phyloP scores from a whole-genome alignment of 2,797 vertebrate species.

The Scarus forsteni region DNA sequence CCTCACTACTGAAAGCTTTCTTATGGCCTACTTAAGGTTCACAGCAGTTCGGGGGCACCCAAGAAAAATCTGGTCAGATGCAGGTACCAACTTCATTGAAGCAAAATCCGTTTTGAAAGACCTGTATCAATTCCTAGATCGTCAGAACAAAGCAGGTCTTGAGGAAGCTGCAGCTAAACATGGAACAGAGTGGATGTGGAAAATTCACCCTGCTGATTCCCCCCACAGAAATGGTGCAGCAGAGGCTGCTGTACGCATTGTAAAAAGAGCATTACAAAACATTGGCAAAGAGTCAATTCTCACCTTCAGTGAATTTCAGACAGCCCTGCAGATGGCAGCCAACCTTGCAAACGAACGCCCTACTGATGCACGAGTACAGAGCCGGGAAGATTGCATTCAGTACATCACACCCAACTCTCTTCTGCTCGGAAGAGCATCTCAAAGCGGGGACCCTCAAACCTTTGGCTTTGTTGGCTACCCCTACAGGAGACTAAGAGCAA shows the following conservation, averaged over 20 bases:
- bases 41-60: too few species aligned
- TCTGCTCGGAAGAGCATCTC: too few species aligned
- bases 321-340: neutral
- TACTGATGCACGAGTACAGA: constrained; percentile 35
- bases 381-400: constrained; percentile 21
- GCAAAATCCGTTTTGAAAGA: too few species aligned
- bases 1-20: too few species aligned
- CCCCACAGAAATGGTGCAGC: constrained; percentile 37
- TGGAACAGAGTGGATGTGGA: constrained; percentile 20
- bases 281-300: neutral
- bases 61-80: too few species aligned
- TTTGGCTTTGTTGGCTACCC: too few species aligned
- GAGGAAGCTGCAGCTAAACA: neutral
- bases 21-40: too few species aligned
- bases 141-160: neutral
- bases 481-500: too few species aligned
- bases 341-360: constrained; percentile 26
- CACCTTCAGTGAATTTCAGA: constrained; percentile 1
- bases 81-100: too few species aligned
- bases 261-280: constrained; percentile 11
- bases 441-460: too few species aligned
- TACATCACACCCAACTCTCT: too few species aligned
- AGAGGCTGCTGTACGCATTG: constrained; percentile 15
- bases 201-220: constrained; percentile 25
- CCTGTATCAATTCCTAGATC: too few species aligned